Base-by-base conservation (phyloP, 1,140 invertebrate species). In the Dufourea novaeangliae region DNA sequence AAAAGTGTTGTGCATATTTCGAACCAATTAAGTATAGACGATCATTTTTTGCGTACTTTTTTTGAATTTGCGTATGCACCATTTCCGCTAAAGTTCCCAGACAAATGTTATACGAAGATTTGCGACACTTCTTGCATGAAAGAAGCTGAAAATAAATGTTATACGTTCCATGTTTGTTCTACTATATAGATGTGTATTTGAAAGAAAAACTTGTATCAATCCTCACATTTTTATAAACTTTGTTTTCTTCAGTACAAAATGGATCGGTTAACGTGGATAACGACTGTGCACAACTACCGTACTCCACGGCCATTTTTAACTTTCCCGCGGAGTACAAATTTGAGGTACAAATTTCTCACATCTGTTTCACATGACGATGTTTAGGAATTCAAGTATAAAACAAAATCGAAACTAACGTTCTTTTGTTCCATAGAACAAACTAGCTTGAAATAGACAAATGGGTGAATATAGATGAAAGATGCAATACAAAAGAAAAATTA, bases 61-160 rank as follows among this genome's bases (percentile, higher is more conserved):
- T 32, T 46, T 69, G 32, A 46, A 76, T 39, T 76, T 76, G 73
- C 14, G 17, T 50, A 10, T 50, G 29, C 56, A 69, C 56, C 17
- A n/a, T 59, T 0, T 59, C 17, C 2, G 44, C 20, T 17, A 76
- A 12, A 50, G 54, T 25, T 25, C 73, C 73, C 12, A 76, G 12
- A 1, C 73, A 76, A 46, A 76, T 46, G 20, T 50, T 50, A 1
- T 59, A 56, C 17, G 8, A 76, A 44, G 32, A 14, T 17, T 46
- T 74, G 20, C 20, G 34, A 14, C n/a, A 44, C 22, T 25, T 57
- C 25, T 37, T 59, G 1, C 5, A 20, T 0, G 41, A 37, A 46
- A 17, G 20, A 17, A 50, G 32, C 64, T 76, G 73, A 22, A 75
- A 68, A 67, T 14, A 71, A 17, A 29, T 2, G 20, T 44, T 12